Conservation (phyloP, 2,888 invertebrate species). For the Allacma fusca region DNA sequence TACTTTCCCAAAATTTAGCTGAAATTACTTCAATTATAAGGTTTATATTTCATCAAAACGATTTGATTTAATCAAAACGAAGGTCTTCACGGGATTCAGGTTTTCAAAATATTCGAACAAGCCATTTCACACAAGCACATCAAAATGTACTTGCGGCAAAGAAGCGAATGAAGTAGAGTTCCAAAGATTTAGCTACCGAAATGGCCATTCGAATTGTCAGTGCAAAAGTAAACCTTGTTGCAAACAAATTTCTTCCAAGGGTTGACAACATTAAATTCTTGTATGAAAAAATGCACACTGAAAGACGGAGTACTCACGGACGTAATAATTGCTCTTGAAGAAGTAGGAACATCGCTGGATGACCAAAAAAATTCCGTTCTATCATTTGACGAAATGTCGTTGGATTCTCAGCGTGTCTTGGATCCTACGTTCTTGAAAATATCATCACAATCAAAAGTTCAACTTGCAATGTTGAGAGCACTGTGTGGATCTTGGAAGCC, state of each 20-base stretch:
- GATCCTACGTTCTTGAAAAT: slow-evolving; percentile 46
- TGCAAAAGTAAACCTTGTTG: slow-evolving; percentile 41
- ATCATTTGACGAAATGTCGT: slow-evolving; percentile 53
- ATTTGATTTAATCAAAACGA: too few relatives aligned
- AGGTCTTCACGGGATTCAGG: too few relatives aligned
- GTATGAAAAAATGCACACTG: slow-evolving; percentile 44
- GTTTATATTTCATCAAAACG: too few relatives aligned
- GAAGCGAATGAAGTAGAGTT: slow-evolving; percentile 32
- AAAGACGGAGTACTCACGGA: slow-evolving; percentile 47
- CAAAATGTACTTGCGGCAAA: slow-evolving; percentile 42
- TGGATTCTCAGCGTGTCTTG: slow-evolving; percentile 27
- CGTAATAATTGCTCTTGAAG: slow-evolving; percentile 40
- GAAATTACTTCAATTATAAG: too few relatives aligned
- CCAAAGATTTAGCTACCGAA: slow-evolving; percentile 39
- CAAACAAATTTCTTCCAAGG: not conserved
- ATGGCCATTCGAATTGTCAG: slow-evolving; percentile 42
- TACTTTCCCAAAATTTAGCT: too few relatives aligned
- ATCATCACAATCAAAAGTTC: slow-evolving; percentile 46
- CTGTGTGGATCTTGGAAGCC: slow-evolving; percentile 51
- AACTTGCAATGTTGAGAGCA: slow-evolving; percentile 46
- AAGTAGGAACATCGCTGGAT: slow-evolving; percentile 3
- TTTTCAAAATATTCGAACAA: too few relatives aligned
- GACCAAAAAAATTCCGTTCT: slow-evolving; percentile 31
- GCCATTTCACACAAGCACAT: slow-evolving; percentile 67
- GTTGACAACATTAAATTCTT: slow-evolving; percentile 41